Evolutionary conservation across 2,113 vertebrate genomes (phyloP), one percentile per base, ranked within the genome.

Genomic region (Xiphias gladius): DNA sequence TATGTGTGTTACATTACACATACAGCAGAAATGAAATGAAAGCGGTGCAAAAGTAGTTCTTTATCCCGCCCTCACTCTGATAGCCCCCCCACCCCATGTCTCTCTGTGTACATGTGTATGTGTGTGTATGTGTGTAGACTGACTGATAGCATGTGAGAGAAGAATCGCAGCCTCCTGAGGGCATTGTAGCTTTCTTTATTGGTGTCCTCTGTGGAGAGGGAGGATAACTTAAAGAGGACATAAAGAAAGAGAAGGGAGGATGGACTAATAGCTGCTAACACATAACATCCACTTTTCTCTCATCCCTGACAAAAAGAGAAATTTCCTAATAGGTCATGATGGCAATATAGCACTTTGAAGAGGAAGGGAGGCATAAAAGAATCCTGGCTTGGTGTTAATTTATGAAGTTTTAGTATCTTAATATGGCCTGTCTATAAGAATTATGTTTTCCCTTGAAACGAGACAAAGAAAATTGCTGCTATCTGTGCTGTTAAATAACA

Each of bases 121-220:
- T 61, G 37, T 48, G n/a, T 52, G 11, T 73, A 48, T 76, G 73
- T 37, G 46, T 61, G 52, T 54, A 13, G n/a, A n/a, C n/a, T n/a
- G n/a, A 83, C 62, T 86, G 80, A 85, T 76, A 39, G 74, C 79
- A 78, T 85, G 85, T 86, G 80, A 85, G 48, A 74, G 75, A 59
- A 82, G 73, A 80, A 84, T 73, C 46, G 46, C 39, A 24, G 73
- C 43, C 58, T 71, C 82, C 82, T 64, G 48, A 39, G 87, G 92
- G 78, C 66, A 67, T 76, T 69, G 16, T 72, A n/a, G 63, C 62
- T 11, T 83, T 30, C 79, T 84, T 87, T 84, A 82, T 82, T 75
- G 62, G 66, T 48, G 58, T 76, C 77, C 74, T 82, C 73, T 74
- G 59, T 73, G 66, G 48, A 79, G 61, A 57, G 24, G 55, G 19